Conservation (phyloP, 2,797 vertebrate species). For the Lithobates sylvaticus region DNA sequence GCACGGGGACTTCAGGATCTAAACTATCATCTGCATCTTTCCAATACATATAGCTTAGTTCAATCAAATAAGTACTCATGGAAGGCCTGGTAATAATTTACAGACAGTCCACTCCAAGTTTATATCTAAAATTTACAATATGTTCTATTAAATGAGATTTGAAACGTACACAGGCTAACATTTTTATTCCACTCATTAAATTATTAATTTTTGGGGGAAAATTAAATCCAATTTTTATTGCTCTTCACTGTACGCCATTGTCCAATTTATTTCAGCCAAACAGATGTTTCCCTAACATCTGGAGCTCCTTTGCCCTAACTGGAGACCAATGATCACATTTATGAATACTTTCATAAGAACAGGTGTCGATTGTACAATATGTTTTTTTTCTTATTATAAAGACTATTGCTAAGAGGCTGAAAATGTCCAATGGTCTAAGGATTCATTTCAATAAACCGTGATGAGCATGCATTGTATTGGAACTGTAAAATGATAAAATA, state of each 20-base stretch:
- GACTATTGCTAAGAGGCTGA: neutral
- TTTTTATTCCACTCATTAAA: conserved; percentile 74
- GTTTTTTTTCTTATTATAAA: neutral
- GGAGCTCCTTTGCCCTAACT: conserved; percentile 67
- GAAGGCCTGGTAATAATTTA: conserved; percentile 54
- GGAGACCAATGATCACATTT: conserved; percentile 68
- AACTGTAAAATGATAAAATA: neutral
- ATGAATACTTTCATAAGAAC: conserved; percentile 68
- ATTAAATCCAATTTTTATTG: conserved; percentile 77
- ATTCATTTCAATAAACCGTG: neutral
- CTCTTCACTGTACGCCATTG: conserved; percentile 57
- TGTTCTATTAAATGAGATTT: conserved; percentile 41
- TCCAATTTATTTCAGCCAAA: conserved; percentile 78
- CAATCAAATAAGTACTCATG: neutral
- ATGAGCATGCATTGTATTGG: neutral
- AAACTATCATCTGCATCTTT: neutral
- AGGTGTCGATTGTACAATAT: conserved; percentile 70
- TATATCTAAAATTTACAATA: conserved; percentile 9
- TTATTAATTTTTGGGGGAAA: conserved; percentile 70
- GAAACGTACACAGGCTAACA: conserved; percentile 79
- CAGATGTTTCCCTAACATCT: conserved; percentile 75
- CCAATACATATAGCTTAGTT: neutral
- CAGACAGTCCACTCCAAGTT: conserved; percentile 38
- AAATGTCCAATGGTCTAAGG: neutral
- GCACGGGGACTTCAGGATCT: neutral